Evolutionary conservation across 2,113 vertebrate species (phyloP).

Genomic region (Mesembrinibis cayennensis): DNA sequence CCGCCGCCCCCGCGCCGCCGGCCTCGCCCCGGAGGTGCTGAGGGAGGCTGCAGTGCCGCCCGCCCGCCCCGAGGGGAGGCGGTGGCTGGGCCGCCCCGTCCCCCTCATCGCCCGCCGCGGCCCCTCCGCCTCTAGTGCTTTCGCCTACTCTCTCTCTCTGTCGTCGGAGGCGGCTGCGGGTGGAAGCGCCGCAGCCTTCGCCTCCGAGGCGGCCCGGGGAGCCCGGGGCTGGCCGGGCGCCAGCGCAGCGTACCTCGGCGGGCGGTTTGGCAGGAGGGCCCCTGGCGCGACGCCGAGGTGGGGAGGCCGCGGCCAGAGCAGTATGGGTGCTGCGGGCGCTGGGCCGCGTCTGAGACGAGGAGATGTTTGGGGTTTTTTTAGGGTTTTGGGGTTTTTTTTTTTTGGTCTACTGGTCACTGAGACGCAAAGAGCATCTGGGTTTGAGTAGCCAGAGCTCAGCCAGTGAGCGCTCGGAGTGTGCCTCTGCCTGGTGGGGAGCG

Average conservation of each 20-base stretch:
- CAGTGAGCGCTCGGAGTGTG: fast-evolving
- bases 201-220: too few relatives aligned
- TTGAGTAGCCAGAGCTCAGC: neutral
- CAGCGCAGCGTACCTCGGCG: too few relatives aligned
- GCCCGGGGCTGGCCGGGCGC: neutral
- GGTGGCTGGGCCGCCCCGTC: too few relatives aligned
- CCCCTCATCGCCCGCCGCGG: too few relatives aligned
- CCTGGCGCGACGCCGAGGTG: neutral
- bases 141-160: too few relatives aligned
- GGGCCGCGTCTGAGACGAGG: neutral
- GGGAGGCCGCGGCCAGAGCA: neutral
- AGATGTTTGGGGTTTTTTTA: neutral
- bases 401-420: fast-evolving
- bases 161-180: fast-evolving
- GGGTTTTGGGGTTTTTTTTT: too few relatives aligned
- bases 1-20: neutral
- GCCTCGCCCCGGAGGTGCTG: neutral
- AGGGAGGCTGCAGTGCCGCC: fast-evolving
- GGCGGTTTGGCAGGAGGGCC: neutral
- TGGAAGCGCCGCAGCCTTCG: neutral
- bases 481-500: fast-evolving
- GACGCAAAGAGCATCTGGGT: fast-evolving
- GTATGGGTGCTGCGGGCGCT: neutral
- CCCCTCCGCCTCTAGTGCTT: neutral
- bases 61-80: neutral